Percentiles rank a stretch among this genome's conserved stretches.
Evolutionary conservation across 2,797 vertebrate genomes (phyloP).

Genomic region (Labroides dimidiatus): DNA sequence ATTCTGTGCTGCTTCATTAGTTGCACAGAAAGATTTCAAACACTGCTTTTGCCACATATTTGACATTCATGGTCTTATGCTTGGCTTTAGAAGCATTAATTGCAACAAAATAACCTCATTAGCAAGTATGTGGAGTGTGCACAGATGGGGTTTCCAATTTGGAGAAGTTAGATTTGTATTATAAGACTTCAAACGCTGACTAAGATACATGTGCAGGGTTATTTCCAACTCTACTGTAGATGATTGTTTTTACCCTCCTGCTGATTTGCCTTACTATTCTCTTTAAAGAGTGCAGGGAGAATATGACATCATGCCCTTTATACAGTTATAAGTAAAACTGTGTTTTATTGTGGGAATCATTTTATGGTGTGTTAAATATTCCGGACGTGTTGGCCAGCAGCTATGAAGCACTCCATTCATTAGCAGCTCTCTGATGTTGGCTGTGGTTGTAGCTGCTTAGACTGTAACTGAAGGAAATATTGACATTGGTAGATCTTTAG

Average conservation of each 20-base stretch:
- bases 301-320: conserved; percentile 71
- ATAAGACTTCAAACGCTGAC: conserved; percentile 8
- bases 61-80: conserved; percentile 31
- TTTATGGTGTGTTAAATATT: conserved; percentile 62
- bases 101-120: conserved; percentile 39
- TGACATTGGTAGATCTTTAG: conserved; percentile 26
- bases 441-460: conserved; percentile 8
- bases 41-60: conserved; percentile 33
- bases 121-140: conserved; percentile 29
- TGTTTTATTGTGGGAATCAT: conserved; percentile 59
- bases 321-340: conserved; percentile 62
- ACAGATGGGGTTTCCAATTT: conserved; percentile 25
- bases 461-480: conserved; percentile 35
- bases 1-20: conserved; percentile 35
- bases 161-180: conserved; percentile 11
- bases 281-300: conserved; percentile 63
- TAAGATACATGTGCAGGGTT: conserved; percentile 20
- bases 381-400: conserved; percentile 48
- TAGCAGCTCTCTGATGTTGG: conserved; percentile 35
- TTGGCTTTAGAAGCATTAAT: conserved; percentile 40
- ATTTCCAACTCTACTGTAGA: conserved; percentile 5
- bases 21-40: conserved; percentile 40
- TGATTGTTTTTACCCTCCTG: conserved; percentile 43
- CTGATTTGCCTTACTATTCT: conserved; percentile 55
- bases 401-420: conserved; percentile 65